A percentile compares a stretch with the other conserved stretches of the same genome.
Evolutionary conservation across 2,797 vertebrate species (phyloP).

Genomic region (Macrochelys suwanniensis): DNA sequence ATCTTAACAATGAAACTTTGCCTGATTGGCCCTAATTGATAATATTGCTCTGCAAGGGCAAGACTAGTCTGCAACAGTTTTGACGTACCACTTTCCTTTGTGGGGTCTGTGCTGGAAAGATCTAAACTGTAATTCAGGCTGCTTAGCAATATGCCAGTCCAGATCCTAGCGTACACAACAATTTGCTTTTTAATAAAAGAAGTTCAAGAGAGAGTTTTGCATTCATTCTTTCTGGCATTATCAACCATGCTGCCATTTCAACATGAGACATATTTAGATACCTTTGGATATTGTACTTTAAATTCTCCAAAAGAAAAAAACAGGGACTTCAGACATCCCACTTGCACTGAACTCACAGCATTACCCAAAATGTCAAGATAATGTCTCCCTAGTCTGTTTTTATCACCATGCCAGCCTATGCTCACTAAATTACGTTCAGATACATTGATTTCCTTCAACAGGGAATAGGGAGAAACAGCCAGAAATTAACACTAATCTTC

Average conservation of each 20-base stretch:
- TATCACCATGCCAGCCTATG: constrained; percentile 27
- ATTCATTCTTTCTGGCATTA: neutral
- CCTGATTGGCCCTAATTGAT: neutral
- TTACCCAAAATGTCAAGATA: constrained; percentile 46
- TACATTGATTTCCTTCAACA: constrained; percentile 63
- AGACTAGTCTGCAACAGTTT: neutral
- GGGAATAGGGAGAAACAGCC: constrained; percentile 53
- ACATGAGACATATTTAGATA: neutral
- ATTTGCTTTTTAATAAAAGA: neutral
- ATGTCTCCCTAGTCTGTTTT: constrained; percentile 39
- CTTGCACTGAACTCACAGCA: constrained; percentile 13
- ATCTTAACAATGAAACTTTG: neutral
- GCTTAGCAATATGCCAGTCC: neutral
- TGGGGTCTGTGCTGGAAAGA: no score
- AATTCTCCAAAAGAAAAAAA: constrained; percentile 7
- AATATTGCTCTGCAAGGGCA: neutral
- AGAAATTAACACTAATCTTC: constrained; percentile 74
- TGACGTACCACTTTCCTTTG: neutral
- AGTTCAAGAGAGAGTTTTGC: neutral
- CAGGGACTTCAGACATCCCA: constrained; percentile 9
- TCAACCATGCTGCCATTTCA: neutral
- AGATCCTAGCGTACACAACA: no score
- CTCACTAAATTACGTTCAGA: constrained; percentile 58
- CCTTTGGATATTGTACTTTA: neutral
- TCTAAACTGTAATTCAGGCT: neutral